phyloP scores from a whole-genome alignment of 2,797 vertebrate species.

The Sitta carolinensis region DNA sequence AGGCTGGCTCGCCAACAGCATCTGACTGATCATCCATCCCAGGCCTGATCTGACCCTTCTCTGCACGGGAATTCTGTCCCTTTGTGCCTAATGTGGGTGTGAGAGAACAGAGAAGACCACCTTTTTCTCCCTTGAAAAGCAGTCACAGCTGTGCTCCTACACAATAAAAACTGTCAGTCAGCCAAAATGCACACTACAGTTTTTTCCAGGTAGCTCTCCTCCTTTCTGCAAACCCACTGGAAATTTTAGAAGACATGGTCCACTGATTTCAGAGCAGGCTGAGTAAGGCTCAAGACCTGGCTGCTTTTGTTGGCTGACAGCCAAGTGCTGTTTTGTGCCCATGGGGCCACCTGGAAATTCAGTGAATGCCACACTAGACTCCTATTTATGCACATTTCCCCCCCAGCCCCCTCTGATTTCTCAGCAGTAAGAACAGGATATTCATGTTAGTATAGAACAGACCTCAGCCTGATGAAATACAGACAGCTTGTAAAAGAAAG shows the following conservation, averaged over 20 bases:
- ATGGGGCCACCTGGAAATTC: background rate
- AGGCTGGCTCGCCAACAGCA: background rate
- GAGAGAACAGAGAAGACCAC: background rate
- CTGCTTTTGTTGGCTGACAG: background rate
- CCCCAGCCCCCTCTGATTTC: background rate
- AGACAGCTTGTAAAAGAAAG: background rate
- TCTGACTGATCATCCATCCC: background rate
- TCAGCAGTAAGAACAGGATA: background rate
- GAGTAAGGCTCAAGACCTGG: background rate
- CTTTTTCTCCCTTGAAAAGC: background rate
- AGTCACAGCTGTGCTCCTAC: background rate
- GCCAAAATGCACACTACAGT: background rate
- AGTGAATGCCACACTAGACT: background rate
- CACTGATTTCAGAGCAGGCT: background rate
- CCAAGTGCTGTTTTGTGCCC: background rate
- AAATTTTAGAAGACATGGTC: background rate
- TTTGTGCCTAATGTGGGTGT: background rate
- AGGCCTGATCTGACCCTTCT: background rate
- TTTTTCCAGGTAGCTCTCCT: background rate
- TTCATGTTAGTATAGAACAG: background rate
- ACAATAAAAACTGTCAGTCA: background rate
- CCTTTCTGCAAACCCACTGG: background rate
- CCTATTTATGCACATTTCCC: background rate
- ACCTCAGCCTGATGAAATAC: background rate
- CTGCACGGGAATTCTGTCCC: background rate